Base-by-base conservation (phyloP, 2,888 invertebrate genomes). In the Eupithecia tripunctaria region DNA sequence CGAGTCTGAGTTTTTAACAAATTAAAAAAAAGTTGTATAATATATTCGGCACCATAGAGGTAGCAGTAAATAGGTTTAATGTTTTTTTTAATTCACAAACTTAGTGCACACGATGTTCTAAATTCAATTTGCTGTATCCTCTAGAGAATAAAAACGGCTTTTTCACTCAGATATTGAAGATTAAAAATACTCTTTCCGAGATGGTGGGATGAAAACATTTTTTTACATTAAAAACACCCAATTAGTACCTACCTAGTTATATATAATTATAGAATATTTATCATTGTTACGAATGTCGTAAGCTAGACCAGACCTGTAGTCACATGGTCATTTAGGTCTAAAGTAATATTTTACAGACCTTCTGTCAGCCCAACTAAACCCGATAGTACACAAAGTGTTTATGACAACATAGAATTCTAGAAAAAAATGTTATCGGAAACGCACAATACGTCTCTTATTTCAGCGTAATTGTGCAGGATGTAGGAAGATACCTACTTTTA, bases 341-440 rank as follows among this genome's bases (percentile, higher is more conserved):
- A 21, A 51, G 51, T 56, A 12, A 51, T 51, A 51, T 21, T 25
- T 12, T 56, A 25, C 51, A 51, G 21, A 56, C 25, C 56, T 12
- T 56, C 25, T 25, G 21, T 56, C 25, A 25, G 14, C 5, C 25
- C 21, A 25, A 25, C 4, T 12, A 21, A 51, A 51, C 51, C 21
- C 10, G 10, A 51, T 21, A 21, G 21, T 29, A 29, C 60, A 59
- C 29, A 29, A 12, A 38, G 12, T 3, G 38, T 38, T 38, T 12
- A 27, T 29, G 18, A 64, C 12, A 27, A 32, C 36, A 63, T 63
- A n/a, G 4, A 63, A 63, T 63, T 32, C 62, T 8, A 67, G 47
- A 74, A 71, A 56, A n/a, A 68, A 74, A 72, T 74, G 63, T 70
- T 64, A 47, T 25, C 60, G 69, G 72, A 75, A 70, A 60, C 6